Evolutionary conservation across 2,113 vertebrate species (phyloP).

Genomic region (Morone chrysops): DNA sequence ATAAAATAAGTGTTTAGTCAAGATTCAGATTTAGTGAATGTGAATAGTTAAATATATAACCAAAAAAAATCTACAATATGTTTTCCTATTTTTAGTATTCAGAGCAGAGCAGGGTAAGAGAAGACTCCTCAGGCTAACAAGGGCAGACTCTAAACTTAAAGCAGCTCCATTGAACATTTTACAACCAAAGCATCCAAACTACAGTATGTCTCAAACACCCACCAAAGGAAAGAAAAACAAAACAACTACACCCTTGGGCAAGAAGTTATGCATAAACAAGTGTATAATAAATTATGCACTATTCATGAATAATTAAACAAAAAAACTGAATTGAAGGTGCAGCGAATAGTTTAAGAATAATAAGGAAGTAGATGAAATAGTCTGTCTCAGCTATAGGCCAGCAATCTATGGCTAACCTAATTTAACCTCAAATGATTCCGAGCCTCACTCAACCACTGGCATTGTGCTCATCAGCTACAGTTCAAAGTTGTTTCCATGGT

Average conservation of each 20-base stretch:
- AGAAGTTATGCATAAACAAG: conserved; percentile 75
- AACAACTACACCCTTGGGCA: conserved; percentile 68
- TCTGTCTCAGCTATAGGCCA: conserved; percentile 11
- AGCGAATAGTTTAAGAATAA: conserved; percentile 57
- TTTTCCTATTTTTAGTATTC: conserved; percentile 34
- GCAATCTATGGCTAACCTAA: conserved; percentile 6
- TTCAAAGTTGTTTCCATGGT: neutral
- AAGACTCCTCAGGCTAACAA: conserved; percentile 20
- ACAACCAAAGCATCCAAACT: conserved; percentile 48
- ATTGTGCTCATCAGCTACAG: neutral
- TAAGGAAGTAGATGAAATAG: conserved; percentile 33
- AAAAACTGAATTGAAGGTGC: conserved; percentile 66
- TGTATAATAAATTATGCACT: conserved; percentile 75
- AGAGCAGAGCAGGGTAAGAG: conserved; percentile 2
- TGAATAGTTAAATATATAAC: conserved; percentile 9
- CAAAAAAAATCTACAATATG: neutral
- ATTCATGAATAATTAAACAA: conserved; percentile 77
- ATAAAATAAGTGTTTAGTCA: conserved; percentile 20
- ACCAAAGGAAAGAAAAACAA: conserved; percentile 67
- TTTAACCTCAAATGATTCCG: conserved; percentile 34
- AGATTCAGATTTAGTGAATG: neutral
- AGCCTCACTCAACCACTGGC: neutral
- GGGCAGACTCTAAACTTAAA: conserved; percentile 41
- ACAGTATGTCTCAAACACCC: conserved; percentile 52
- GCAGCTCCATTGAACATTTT: conserved; percentile 39